Evolutionary conservation across 2,113 vertebrate species (phyloP), one percentile per base, ranked within the genome.

Genomic region (Sminthopsis crassicaudata): DNA sequence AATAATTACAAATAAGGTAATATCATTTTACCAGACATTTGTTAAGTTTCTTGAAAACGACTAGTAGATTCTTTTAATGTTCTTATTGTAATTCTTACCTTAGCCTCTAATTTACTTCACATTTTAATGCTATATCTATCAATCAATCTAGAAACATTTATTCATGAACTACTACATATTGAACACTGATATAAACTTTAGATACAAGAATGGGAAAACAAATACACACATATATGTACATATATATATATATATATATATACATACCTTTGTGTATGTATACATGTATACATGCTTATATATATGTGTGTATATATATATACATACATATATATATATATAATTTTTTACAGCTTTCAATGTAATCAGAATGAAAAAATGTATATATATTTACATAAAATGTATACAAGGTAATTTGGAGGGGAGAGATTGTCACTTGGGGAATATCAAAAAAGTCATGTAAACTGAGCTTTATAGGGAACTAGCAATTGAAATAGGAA

Each of bases 11-110:
- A 55, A 48, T 91, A 93, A 53, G 91, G 90, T 89, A 96, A 93
- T 89, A 97, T 95, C 93, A 95, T 52, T 93, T 95, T 92, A 93
- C 97, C 96, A 97, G 97, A 98, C 67, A 94, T 97, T 97, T 96
- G 97, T 96, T 95, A 96, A 96, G 88, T 53, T 92, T 93, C 88
- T 89, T 76, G 91, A 91, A n/a, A 95, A 46, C 46, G 94, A 97
- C 50, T 91, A 89, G 95, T 92, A 91, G 50, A 94, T 95, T 95
- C 96, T 95, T 97, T 96, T 94, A 97, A 95, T 91, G 88, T 92
- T 96, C 90, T 96, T 54, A 52, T 54, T 54, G 48, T 91, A 94
- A 91, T 90, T 93, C 46, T 96, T 97, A 91, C 94, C 67, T 96
- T 96, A 23, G 96, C 97, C 93, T 88, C 93, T 95, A 96, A 92